phyloP scores from a whole-genome alignment of 2,888 invertebrate genomes.

The Leuctra nigra region DNA sequence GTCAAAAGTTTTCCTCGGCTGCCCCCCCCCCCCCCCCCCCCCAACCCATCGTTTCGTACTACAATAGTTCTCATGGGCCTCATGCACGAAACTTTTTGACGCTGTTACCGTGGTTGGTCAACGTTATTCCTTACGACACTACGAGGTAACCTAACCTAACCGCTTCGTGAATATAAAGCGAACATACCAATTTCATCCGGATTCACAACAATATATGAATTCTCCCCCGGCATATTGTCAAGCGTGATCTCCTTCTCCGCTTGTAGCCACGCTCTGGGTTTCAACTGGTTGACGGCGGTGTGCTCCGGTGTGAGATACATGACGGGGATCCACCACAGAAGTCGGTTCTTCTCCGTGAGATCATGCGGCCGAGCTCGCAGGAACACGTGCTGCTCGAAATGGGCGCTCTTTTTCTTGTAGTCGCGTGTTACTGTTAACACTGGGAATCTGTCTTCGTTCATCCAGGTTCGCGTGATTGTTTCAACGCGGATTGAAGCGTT shows the following conservation, averaged over 20 bases:
- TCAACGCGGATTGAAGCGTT: slow-evolving; percentile 51
- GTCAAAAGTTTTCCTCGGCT: too few species aligned
- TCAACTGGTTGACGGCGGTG: slow-evolving; percentile 46
- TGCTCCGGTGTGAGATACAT: slow-evolving; percentile 52
- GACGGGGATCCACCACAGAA: slow-evolving; percentile 69
- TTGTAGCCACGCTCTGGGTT: slow-evolving; percentile 51
- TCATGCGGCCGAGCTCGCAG: slow-evolving; percentile 66
- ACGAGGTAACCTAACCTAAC: too few species aligned
- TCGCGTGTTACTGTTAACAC: slow-evolving; percentile 63
- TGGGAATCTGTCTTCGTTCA: slow-evolving; percentile 70
- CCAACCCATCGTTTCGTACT: too few species aligned
- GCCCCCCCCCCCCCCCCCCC: too few species aligned
- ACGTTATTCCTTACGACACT: too few species aligned
- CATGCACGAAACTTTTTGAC: too few species aligned
- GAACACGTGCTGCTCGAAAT: slow-evolving; percentile 43
- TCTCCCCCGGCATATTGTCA: slow-evolving; percentile 46
- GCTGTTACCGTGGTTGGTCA: too few species aligned
- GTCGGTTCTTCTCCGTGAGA: slow-evolving; percentile 61
- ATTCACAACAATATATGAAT: slow-evolving; percentile 69
- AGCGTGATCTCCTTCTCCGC: slow-evolving; percentile 47
- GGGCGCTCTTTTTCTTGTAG: slow-evolving; percentile 54
- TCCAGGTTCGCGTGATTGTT: slow-evolving; percentile 76
- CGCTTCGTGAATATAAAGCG: too few species aligned
- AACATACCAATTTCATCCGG: slow-evolving; percentile 71
- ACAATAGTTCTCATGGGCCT: too few species aligned